Percentiles rank a stretch among this genome's conserved stretches.
phyloP scores from a whole-genome alignment of 2,113 vertebrate genomes.

The Arenaria interpres region DNA sequence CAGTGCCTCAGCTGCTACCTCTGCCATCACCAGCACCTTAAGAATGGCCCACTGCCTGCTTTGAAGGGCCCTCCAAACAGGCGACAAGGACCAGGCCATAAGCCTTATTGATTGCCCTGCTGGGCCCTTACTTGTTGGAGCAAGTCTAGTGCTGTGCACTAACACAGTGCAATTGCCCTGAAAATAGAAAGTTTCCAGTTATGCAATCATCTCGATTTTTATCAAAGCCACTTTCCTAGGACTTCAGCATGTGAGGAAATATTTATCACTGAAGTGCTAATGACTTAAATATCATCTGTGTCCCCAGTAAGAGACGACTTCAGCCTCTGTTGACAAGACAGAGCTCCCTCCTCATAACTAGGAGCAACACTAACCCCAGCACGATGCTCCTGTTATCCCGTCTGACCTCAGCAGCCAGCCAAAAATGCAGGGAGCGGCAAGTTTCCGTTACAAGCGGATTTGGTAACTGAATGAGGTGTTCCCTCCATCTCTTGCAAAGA shows the following conservation, averaged over 20 bases:
- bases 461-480: neutral
- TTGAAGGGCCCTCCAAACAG: neutral
- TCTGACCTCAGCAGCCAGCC: slow-evolving; percentile 32
- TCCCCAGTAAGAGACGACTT: neutral
- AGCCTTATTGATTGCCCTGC: neutral
- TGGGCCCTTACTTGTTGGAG: neutral
- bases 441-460: neutral
- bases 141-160: neutral
- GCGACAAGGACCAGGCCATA: neutral
- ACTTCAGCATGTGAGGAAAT: neutral
- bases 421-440: slow-evolving; percentile 47
- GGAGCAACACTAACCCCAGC: neutral
- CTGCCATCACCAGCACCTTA: neutral
- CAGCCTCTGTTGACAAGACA: neutral
- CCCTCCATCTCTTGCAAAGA: slow-evolving; percentile 21
- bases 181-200: neutral
- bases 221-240: neutral
- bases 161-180: neutral
- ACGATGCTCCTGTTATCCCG: neutral
- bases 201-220: neutral
- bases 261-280: neutral
- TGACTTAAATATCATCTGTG: neutral
- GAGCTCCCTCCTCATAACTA: neutral
- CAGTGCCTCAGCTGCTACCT: neutral
- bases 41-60: neutral